Percentiles rank a stretch among this genome's conserved stretches.
Evolutionary conservation across 2,797 vertebrate genomes (phyloP).

Genomic region (Crocodylus rhombifer): DNA sequence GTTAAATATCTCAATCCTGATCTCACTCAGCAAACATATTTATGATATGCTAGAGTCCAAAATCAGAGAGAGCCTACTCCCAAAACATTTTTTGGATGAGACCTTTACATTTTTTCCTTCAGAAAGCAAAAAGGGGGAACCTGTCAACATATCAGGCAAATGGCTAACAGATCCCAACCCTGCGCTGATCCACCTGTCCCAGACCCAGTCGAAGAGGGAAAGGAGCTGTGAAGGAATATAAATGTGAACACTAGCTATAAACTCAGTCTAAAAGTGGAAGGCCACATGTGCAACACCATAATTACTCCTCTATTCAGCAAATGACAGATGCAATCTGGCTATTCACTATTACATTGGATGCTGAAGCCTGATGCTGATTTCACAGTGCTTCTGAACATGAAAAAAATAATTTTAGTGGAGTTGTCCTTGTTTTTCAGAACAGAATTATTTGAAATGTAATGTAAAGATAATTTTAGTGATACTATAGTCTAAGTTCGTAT

Average conservation of each 20-base stretch:
- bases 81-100: neutral
- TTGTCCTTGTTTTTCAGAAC: neutral
- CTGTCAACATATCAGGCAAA: neutral
- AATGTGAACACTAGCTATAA: too few relatives aligned
- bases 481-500: neutral
- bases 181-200: neutral
- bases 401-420: neutral
- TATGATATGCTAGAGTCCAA: neutral
- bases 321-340: too few relatives aligned
- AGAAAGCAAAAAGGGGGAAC: neutral
- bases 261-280: too few relatives aligned
- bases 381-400: neutral
- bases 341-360: neutral
- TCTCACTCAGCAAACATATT: neutral
- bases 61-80: neutral
- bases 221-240: too few relatives aligned
- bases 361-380: neutral
- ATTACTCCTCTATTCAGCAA: neutral
- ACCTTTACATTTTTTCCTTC: neutral
- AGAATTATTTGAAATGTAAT: neutral
- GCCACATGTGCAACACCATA: neutral
- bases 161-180: neutral
- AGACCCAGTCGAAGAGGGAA: neutral
- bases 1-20: neutral
- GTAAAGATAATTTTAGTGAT: neutral